phyloP scores from a whole-genome alignment of 2,888 invertebrate genomes.

The Mesodorylaimus sp. region DNA sequence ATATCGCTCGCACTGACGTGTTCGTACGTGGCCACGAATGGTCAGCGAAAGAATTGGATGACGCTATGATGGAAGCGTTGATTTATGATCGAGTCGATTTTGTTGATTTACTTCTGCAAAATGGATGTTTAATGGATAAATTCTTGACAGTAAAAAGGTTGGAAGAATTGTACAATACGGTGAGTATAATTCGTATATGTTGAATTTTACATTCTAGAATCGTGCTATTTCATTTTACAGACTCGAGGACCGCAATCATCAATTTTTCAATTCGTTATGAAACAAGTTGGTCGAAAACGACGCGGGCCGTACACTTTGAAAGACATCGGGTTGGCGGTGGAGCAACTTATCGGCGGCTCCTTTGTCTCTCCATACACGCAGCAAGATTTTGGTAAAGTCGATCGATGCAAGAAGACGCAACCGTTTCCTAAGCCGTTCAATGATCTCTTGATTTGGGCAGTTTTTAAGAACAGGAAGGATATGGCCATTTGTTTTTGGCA shows the following conservation, averaged over 20 bases:
- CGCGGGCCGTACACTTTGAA: constrained; percentile 78
- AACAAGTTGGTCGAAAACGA: constrained; percentile 16
- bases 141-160: constrained; percentile 84
- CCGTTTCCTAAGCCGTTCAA: no score
- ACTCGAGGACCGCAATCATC: constrained; percentile 67
- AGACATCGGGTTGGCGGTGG: constrained; percentile 87
- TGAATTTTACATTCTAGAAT: no score
- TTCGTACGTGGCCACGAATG: constrained; percentile 94
- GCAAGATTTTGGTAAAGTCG: constrained; percentile 55
- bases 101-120: constrained; percentile 83
- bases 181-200: no score
- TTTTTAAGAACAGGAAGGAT: constrained; percentile 82
- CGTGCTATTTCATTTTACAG: constrained; percentile 33
- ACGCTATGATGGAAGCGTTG: constrained; percentile 96
- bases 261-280: constrained; percentile 72
- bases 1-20: constrained; percentile 88
- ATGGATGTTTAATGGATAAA: constrained; percentile 91
- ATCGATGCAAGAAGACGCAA: no score
- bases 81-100: constrained; percentile 87
- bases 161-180: constrained; percentile 85
- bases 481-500: constrained; percentile 98
- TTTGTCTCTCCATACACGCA: constrained; percentile 84
- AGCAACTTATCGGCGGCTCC: constrained; percentile 94
- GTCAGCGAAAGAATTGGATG: constrained; percentile 76
- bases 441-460: constrained; percentile 81